phyloP scores from a whole-genome alignment of 2,113 vertebrate species.

The Tautogolabrus adspersus region DNA sequence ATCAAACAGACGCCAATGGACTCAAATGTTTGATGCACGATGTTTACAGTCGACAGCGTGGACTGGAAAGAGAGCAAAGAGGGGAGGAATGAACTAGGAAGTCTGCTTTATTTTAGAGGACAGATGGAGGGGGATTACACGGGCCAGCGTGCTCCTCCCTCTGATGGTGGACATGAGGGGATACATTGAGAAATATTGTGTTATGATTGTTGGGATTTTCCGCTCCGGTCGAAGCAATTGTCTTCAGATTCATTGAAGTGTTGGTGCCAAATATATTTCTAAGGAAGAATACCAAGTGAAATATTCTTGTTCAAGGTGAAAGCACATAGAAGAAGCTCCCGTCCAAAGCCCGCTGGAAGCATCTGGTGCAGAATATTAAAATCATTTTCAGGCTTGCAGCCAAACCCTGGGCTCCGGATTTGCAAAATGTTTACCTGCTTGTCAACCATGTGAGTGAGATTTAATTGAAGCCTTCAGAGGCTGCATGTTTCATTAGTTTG shows the following conservation, averaged over 20 bases:
- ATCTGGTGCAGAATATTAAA: neutral
- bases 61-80: neutral
- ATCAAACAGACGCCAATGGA: slow-evolving; percentile 43
- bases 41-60: slow-evolving; percentile 16
- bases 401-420: neutral
- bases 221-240: neutral
- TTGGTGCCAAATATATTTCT: neutral
- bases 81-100: neutral
- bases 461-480: slow-evolving; percentile 11
- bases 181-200: neutral
- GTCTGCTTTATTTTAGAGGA: neutral
- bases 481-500: neutral
- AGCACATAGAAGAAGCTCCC: neutral
- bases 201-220: slow-evolving; percentile 1
- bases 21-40: slow-evolving; percentile 41
- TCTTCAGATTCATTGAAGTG: neutral
- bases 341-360: neutral
- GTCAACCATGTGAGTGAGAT: slow-evolving; percentile 2
- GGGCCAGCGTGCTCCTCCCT: slow-evolving; percentile 35
- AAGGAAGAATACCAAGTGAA: neutral
- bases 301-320: neutral
- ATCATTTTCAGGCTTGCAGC: neutral
- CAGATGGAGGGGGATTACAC: slow-evolving; percentile 32
- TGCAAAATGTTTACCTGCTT: neutral
- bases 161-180: neutral